Evolutionary conservation across 2,113 vertebrate species (phyloP).

Genomic region (Triplophysa siluroides): DNA sequence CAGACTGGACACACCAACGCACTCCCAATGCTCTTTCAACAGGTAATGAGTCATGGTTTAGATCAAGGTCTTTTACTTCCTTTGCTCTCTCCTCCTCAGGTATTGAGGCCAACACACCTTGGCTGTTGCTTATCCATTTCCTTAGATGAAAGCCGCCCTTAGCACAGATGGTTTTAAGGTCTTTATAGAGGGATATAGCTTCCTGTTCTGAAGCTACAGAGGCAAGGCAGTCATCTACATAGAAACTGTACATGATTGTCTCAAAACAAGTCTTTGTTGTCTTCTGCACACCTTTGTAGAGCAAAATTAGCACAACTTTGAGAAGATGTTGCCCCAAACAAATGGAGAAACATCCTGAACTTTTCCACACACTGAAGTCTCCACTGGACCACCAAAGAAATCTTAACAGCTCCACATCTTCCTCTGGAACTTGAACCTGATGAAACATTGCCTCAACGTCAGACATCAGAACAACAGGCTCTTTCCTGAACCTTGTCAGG

Average conservation of each 20-base stretch:
- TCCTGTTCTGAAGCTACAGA: background rate
- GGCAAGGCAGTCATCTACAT: conserved; percentile 14
- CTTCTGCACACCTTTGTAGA: too few relatives aligned
- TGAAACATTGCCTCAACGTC: background rate
- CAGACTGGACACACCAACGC: conserved; percentile 2
- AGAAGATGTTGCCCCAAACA: too few relatives aligned
- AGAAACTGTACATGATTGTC: background rate
- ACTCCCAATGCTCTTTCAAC: conserved; percentile 12
- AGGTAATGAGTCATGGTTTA: background rate
- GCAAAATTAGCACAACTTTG: too few relatives aligned
- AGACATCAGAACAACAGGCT: background rate
- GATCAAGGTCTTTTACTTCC: background rate
- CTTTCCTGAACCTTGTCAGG: background rate
- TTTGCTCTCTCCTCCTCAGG: background rate
- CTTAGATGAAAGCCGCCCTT: background rate
- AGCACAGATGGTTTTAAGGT: background rate
- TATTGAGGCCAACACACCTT: background rate
- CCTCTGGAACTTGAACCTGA: background rate
- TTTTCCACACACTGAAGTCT: too few relatives aligned
- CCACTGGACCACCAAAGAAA: conserved; percentile 15
- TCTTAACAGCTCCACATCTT: background rate
- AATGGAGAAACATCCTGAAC: too few relatives aligned
- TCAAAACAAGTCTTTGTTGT: too few relatives aligned
- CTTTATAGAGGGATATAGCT: background rate
- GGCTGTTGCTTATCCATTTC: conserved; percentile 19